Evolutionary conservation across 2,113 vertebrate genomes (phyloP), one percentile per base, ranked within the genome.

Genomic region (Pseudopipra pipra): DNA sequence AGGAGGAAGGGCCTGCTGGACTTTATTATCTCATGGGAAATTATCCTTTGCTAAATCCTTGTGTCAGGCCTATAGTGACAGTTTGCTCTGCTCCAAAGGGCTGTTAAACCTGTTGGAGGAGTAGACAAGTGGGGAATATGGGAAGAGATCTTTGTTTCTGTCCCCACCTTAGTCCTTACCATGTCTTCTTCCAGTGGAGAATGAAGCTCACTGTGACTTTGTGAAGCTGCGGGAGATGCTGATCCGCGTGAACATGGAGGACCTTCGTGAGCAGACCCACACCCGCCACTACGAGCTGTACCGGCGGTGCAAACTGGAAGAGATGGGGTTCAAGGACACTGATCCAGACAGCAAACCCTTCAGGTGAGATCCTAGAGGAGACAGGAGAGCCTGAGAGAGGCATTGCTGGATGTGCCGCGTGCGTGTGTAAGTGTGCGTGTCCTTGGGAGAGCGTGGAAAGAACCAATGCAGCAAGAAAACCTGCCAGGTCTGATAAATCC

Each of bases 281-380:
- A 98, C 99, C 1, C 99, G 99, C 44, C 99, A 99, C 96, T 99
- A 99, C 12, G 99, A 99, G 97, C 98, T 99, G 33, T 99, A 99
- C 92, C 98, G 99, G 65, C 98, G 99, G 72, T 99, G 99, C 96
- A 99, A 99, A 76, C 98, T 99, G 96, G 99, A 99, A 93, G 99
- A 99, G 98, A 99, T 99, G 99, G 99, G 99, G 51, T 99, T 99
- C 85, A 99, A 99, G 96, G 99, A 99, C 97, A 99, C 99, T 0
- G 99, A 99, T 91, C 99, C 99, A 15, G 99, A 99, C 98, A 99
- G 98, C 98, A 99, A 99, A 88, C 99, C 99, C 51, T 99, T 99
- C 98, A 99, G 99, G 99, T 99, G 96, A 56, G 35, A 56, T 62
- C 73, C 55, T 28, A 18, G 49, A 85, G 62, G 46, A 78, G 63